Evolutionary conservation across 1,140 invertebrate species (phyloP).

Genomic region (Babylonia areolata): DNA sequence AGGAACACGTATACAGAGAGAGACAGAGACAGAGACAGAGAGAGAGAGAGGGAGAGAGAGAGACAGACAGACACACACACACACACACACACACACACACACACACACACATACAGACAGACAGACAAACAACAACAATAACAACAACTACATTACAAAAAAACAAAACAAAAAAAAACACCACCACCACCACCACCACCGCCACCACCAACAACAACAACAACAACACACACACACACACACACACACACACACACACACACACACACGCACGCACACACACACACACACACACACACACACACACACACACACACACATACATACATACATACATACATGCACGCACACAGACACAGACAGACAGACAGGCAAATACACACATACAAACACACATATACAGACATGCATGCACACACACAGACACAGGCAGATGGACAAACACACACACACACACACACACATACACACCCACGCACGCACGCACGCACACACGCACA

Average conservation of each 20-base stretch:
- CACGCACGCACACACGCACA: not conserved
- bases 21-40: no score
- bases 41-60: no score
- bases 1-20: no score
- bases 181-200: no score
- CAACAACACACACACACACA: not conserved
- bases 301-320: constrained; percentile 9
- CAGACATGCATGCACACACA: not conserved
- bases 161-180: no score
- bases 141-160: no score
- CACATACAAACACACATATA: not conserved
- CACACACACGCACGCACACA: constrained; percentile 1
- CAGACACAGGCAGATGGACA: not conserved
- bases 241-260: constrained; percentile 15
- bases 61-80: no score
- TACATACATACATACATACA: constrained; percentile 21
- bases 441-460: not conserved
- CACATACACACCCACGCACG: not conserved
- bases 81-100: no score
- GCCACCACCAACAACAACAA: no score
- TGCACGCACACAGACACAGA: not conserved
- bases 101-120: not conserved
- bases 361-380: not conserved
- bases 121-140: no score
- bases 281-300: constrained; percentile 21